Evolutionary conservation across 2,113 vertebrate genomes (phyloP).

Genomic region (Anolis sagrei): DNA sequence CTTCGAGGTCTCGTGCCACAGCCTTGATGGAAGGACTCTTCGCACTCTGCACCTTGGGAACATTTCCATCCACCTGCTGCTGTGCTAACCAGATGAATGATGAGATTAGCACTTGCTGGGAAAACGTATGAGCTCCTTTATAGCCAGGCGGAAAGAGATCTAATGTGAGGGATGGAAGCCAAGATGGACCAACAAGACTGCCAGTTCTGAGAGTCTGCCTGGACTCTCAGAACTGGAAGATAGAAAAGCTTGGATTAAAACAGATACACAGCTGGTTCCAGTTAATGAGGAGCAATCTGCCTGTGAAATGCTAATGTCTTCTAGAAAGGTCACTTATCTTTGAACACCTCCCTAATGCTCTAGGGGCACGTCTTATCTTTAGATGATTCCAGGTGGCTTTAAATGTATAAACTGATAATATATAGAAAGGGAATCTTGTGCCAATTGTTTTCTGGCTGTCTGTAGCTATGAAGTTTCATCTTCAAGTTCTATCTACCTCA

Average conservation of each 20-base stretch:
- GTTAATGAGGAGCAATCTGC: constrained; percentile 5
- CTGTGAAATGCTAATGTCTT: constrained; percentile 11
- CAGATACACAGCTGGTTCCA: not conserved
- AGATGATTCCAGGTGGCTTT: not conserved
- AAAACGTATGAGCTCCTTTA: not conserved
- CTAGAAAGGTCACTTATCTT: not conserved
- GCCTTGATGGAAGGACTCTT: not conserved
- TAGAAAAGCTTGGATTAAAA: not conserved
- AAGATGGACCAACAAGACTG: constrained; percentile 22
- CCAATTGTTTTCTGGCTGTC: not conserved
- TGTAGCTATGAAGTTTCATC: not conserved
- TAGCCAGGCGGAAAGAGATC: constrained; percentile 16
- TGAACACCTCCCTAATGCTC: not conserved
- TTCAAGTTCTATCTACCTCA: not conserved
- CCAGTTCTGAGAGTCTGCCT: not conserved
- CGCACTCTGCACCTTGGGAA: constrained; percentile 33
- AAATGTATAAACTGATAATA: not conserved
- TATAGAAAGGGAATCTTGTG: not conserved
- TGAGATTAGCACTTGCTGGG: constrained; percentile 26
- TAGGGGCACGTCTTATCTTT: not conserved
- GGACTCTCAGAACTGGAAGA: not conserved
- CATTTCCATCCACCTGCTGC: constrained; percentile 36
- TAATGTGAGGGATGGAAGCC: constrained; percentile 13
- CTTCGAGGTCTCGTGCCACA: constrained; percentile 14
- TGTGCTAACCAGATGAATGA: constrained; percentile 40